Evolutionary conservation across 92 coral and sea anemone species (phyloP), one percentile per base, ranked within the genome.

Genomic region (Porites evermanni): DNA sequence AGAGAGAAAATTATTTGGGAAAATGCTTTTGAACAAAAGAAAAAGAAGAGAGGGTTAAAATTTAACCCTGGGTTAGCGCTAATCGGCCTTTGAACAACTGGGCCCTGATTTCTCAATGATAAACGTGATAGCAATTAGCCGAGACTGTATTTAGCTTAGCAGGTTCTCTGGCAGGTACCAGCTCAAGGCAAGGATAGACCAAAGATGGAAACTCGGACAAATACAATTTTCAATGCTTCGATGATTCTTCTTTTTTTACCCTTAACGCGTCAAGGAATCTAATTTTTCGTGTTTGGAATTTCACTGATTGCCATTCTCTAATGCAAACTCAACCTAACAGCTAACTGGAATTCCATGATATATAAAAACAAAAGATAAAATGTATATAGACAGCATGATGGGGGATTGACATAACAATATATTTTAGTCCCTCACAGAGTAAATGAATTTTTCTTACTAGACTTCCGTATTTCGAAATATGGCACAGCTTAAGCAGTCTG

Each of bases 111-210:
- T 38, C 12, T 21, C 29, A 4, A 7, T 23, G 47, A 13, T 12
- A 69, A 2, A 26, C 26, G 23, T 20, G 21, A 24, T 24, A 52
- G 38, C 53, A 59, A 16, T 61, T 29, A 26, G 6, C 23, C 21
- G 21, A 77, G 11, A 58, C 8, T 77, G 12, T 58, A 11, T 81
- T n/a, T 38, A 56, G 58, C 14, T 7, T 7, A 14, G 59, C 86
- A 70, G 86, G 86, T 81, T 59, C 26, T 21, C 13, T 44, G 13
- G 13, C 86, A 1, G 86, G 86, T 81, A 81, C 86, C 86, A 4
- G 86, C 71, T 11, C 58, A 59, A 10, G 8, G 59, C 44, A 58
- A 29, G 17, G 32, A 56, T 6, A 0, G n/a, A 17, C 67, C 12
- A 12, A 32, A 81, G 44, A 81, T 18, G 61, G 61, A 68, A 56